Evolutionary conservation across 2,888 invertebrate species (phyloP).

Genomic region (Sicus ferrugineus): DNA sequence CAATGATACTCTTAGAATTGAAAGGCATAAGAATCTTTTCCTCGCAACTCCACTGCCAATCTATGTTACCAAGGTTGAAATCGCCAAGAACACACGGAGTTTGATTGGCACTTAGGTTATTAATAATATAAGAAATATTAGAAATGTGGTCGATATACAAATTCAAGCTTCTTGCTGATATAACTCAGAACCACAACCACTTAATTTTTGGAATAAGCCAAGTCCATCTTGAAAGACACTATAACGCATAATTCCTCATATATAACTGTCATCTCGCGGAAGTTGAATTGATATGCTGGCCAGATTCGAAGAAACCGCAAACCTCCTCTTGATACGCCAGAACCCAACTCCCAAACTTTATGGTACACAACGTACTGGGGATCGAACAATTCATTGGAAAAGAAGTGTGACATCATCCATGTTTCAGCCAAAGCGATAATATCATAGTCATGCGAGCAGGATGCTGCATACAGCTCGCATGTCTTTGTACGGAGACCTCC

Average conservation of each 20-base stretch:
- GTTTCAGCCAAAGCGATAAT: not conserved
- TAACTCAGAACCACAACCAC: not conserved
- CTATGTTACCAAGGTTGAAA: no score
- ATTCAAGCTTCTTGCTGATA: not conserved
- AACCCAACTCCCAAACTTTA: not conserved
- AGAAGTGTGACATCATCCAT: not conserved
- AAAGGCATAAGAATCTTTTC: no score
- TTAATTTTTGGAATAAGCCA: no score
- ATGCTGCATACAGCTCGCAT: not conserved
- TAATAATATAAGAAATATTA: not conserved
- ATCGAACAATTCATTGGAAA: not conserved
- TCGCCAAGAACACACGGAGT: no score
- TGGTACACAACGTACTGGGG: no score
- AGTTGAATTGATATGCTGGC: not conserved
- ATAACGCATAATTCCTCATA: not conserved
- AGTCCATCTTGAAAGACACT: not conserved
- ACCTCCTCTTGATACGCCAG: not conserved
- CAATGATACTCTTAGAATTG: no score
- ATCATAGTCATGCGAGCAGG: constrained; percentile 1
- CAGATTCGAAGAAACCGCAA: not conserved
- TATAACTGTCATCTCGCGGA: not conserved
- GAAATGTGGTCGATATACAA: not conserved
- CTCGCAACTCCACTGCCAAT: no score
- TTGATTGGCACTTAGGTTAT: not conserved
- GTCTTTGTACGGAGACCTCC: constrained; percentile 11